Base-by-base conservation (phyloP, 2,113 vertebrate genomes). In the Paramisgurnus dabryanus region DNA sequence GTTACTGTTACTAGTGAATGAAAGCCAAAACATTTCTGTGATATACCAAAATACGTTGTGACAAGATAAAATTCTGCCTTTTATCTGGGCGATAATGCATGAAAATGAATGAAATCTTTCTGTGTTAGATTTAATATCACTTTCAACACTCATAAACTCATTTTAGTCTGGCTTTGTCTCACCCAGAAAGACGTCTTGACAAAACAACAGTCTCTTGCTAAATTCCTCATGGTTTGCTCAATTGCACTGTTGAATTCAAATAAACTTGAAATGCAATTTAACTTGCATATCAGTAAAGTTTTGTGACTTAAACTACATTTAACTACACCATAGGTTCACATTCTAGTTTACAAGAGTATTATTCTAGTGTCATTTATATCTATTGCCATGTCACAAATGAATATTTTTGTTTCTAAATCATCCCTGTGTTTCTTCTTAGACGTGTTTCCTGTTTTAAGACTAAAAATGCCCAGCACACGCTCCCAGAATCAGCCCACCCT, bases 381-480 rank as follows among this genome's bases (percentile, higher is more conserved):
- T 34, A 34, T 3, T 53, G 11, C 50, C 12, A 2, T 12, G 5
- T 15, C 13, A 15, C 50, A 53, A 49, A 10, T 9, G 2, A 17
- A 15, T 4, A 12, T 55, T 7, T 45, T 6, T 45, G 3, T 22
- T 7, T 18, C 13, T 70, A 27, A 27, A 7, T 34, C 8, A 6
- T 45, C 4, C 27, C 12, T 58, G 3, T 22, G 63, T 70, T 65
- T 53, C 5, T 43, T 69, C 45, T 67, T 45, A 80, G 40, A 12
- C 10, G n/a, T 74, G 7, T 45, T 22, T 18, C 8, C 64, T 49
- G 17, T 7, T 78, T 57, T 67, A 8, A 60, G 22, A 60, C 11
- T 12, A 45, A 87, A 34, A 67, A 98, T 98, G 97, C 92, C 95
- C 76, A 91, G 75, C 85, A 95, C 93, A 0, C 93, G 94, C 77